Conservation (phyloP, 2,888 invertebrate genomes). For the Nemoura dubitans region DNA sequence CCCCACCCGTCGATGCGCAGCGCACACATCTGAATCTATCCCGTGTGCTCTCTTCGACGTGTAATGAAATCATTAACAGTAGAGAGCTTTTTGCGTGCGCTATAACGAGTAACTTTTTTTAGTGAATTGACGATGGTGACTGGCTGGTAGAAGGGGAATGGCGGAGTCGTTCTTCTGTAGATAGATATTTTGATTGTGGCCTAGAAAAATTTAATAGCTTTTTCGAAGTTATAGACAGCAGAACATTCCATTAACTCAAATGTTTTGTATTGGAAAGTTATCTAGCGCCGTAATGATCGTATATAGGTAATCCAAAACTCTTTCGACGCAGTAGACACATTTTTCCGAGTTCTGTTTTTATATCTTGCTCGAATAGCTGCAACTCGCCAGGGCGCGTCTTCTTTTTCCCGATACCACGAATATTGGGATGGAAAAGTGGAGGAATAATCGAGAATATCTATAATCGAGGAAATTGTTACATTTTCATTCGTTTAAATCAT, state of each 20-base stretch:
- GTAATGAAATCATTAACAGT: no score
- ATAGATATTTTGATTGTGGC: not conserved
- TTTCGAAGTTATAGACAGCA: not conserved
- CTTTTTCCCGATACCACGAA: not conserved
- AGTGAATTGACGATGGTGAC: not conserved
- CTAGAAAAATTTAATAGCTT: not conserved
- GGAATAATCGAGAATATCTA: no score
- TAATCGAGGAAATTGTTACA: no score
- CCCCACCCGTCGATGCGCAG: no score
- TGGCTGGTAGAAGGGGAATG: no score
- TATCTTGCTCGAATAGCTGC: not conserved
- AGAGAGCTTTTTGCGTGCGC: not conserved
- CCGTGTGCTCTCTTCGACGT: no score
- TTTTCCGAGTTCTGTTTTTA: not conserved
- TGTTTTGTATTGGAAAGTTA: not conserved
- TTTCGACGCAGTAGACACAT: not conserved
- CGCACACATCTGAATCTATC: no score
- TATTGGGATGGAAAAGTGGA: not conserved
- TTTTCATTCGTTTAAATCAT: not conserved
- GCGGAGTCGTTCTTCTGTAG: not conserved
- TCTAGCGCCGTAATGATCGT: not conserved
- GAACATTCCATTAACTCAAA: not conserved
- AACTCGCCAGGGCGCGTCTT: not conserved
- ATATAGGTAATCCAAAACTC: not conserved
- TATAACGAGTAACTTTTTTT: not conserved